phyloP scores from a whole-genome alignment of 2,888 invertebrate species.

The Sarcophaga subvicina region DNA sequence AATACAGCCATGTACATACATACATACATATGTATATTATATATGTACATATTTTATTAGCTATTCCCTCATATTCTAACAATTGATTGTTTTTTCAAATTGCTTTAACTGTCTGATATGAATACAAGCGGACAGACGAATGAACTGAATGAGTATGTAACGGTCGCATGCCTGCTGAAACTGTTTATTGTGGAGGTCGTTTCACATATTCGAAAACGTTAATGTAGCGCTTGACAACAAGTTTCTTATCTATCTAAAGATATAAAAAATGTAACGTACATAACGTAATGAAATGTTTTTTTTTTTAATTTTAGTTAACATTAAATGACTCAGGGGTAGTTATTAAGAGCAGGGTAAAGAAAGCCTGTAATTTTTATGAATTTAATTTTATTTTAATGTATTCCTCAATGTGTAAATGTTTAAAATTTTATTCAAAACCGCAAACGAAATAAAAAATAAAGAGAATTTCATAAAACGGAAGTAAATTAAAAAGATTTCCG shows the following conservation, averaged over 20 bases:
- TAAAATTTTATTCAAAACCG: not conserved
- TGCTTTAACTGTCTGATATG: not conserved
- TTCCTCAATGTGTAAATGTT: too few species aligned
- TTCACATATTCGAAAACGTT: slow-evolving; percentile 49
- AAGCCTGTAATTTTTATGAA: slow-evolving; percentile 48
- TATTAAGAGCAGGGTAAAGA: slow-evolving; percentile 31
- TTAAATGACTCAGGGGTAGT: slow-evolving; percentile 46
- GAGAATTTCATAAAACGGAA: slow-evolving; percentile 34
- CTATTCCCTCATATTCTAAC: slow-evolving; percentile 30
- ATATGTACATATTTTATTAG: too few species aligned
- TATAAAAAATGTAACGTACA: slow-evolving; percentile 30
- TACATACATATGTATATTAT: too few species aligned
- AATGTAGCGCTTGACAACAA: slow-evolving; percentile 64
- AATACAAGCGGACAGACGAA: not conserved
- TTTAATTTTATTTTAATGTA: too few species aligned
- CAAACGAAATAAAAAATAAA: not conserved
- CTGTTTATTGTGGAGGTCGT: slow-evolving; percentile 57
- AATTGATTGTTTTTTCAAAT: slow-evolving; percentile 26
- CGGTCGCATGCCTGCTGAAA: slow-evolving; percentile 13
- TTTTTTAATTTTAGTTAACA: not conserved
- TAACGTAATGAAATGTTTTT: slow-evolving; percentile 33
- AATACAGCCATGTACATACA: too few species aligned
- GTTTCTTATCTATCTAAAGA: slow-evolving; percentile 4
- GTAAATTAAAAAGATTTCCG: slow-evolving; percentile 14
- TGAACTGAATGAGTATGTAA: not conserved